These are phyloP conservation scores for Amazona vittata DNA, from an alignment of 2,113 vertebrate species.

Conservation along the genomic window DNA sequence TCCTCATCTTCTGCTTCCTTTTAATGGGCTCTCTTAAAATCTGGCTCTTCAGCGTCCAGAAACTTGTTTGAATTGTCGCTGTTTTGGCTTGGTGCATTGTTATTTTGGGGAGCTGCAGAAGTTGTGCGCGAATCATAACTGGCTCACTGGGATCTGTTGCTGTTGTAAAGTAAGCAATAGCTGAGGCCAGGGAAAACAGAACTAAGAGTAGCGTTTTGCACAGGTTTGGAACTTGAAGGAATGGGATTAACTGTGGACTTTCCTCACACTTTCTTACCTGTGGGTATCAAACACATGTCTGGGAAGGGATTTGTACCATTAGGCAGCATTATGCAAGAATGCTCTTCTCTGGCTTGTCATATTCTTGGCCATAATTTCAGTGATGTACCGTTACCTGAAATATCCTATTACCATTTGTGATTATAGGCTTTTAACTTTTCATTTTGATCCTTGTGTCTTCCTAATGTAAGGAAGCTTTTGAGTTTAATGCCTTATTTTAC, in stretches of 20 bases:
- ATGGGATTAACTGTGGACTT: neutral
- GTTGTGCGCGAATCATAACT: fast-evolving
- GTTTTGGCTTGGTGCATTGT: neutral
- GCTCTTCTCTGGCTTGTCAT: neutral
- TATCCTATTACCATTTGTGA: neutral
- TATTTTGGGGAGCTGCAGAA: neutral
- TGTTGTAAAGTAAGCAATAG: neutral
- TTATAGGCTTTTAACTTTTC: neutral
- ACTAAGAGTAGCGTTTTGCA: neutral
- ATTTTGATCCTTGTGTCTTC: neutral
- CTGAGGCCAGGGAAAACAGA: neutral
- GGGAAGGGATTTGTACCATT: neutral
- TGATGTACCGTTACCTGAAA: neutral
- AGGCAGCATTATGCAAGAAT: neutral
- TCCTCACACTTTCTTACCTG: neutral
- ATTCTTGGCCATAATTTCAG: neutral
- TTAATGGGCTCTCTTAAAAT: neutral
- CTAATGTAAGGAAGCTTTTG: neutral
- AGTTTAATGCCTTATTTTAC: neutral
- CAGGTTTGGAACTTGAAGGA: neutral
- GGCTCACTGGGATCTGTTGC: neutral
- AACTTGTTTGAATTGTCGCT: neutral
- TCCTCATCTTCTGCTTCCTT: neutral
- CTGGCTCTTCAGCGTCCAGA: neutral
- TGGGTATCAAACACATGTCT: neutral